Percentiles rank a stretch among this genome's conserved stretches.
These are phyloP conservation scores for Zosterops borbonicus DNA, from an alignment of 2,113 vertebrate genomes.

Conservation along the genomic window DNA sequence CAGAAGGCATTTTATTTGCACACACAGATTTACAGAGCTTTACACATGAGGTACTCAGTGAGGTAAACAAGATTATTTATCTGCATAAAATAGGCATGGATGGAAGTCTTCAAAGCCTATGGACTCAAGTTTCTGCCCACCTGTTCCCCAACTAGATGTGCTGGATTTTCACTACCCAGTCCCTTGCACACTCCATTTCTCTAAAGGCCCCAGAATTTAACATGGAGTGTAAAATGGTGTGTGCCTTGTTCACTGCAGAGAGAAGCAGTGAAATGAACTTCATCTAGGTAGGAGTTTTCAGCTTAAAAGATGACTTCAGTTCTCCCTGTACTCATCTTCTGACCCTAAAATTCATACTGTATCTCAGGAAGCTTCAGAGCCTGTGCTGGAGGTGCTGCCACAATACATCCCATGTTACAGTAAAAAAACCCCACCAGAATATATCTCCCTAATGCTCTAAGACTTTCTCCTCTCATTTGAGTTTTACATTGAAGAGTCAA, in stretches of 20 bases:
- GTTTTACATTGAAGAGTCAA: not conserved
- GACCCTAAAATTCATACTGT: not conserved
- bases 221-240: rapidly evolving
- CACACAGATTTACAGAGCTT: not conserved
- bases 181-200: not conserved
- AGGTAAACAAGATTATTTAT: not conserved
- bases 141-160: not conserved
- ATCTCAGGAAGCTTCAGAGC: not conserved
- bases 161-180: not conserved
- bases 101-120: not conserved
- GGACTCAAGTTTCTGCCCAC: not conserved
- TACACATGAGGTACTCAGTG: not conserved
- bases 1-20: not conserved
- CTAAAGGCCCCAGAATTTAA: not conserved
- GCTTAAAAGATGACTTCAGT: not conserved
- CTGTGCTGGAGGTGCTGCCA: not conserved
- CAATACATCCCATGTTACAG: not conserved
- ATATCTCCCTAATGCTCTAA: not conserved
- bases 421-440: not conserved
- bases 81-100: not conserved
- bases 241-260: not conserved
- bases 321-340: not conserved
- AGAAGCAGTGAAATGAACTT: not conserved
- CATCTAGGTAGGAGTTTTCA: not conserved
- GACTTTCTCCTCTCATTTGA: not conserved